Evolutionary conservation across 1,140 invertebrate species (phyloP), one percentile per base, ranked within the genome.

Genomic region (Subanguina moxae): DNA sequence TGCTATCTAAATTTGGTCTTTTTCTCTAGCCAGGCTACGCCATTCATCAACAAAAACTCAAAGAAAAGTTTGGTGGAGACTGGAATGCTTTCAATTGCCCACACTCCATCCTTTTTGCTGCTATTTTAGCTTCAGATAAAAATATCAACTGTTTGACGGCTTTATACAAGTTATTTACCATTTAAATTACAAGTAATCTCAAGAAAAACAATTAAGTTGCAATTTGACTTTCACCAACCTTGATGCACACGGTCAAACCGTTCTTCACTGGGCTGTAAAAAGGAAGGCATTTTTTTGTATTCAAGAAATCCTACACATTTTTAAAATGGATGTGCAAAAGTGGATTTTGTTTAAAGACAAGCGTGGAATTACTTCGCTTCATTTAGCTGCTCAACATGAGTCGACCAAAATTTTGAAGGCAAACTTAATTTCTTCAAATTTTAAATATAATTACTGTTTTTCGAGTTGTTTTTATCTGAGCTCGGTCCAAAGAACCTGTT

Each of bases 241-340:
- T 1, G 71, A 73, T 19, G 28, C 25, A 42, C 52, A 64, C 27
- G 61, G 62, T 15, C 72, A 65, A 23, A 43, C 32, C 23, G 19
- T 71, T 21, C 48, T 76, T 30, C 72, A 73, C 46, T 73, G 65
- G 74, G 72, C 72, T 45, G 72, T 76, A 25, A 48, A 67, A 64
- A 27, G 48, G 21, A 21, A 72, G 27, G 23, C 72, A n/a, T 7
- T 13, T 3, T 46, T 61, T 28, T 73, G 76, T 30, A 27, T 65
- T 15, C 57, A 32, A 19, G 56, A 72, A 38, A 46, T 73, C 23
- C 25, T 73, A 38, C 15, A 57, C 9, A 45, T 72, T 25, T 15
- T 27, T n/a, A 61, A 68, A 42, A 25, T 19, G 17, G 21, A 32
- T 28, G 43, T 57, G 0, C 32, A 9, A 28, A 32, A 58, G 25